These are phyloP conservation scores for Phortica variegata DNA, from an alignment of 1,140 invertebrate genomes.

Conservation along the genomic window DNA sequence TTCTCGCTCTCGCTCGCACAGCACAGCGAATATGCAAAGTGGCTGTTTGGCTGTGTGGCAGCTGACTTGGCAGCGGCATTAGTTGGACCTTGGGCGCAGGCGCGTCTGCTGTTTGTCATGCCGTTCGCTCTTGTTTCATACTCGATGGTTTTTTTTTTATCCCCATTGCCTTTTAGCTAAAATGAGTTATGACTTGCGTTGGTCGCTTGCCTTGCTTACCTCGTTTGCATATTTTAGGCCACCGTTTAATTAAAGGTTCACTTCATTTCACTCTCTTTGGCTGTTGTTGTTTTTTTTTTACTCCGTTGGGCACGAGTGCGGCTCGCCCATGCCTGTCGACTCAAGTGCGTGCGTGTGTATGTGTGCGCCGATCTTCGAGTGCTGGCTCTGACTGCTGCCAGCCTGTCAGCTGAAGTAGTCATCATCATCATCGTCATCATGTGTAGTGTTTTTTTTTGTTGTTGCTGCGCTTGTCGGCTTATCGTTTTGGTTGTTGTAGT, in stretches of 20 bases:
- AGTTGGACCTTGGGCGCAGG: background rate
- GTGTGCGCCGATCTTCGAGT: too few relatives aligned
- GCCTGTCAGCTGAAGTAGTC: too few relatives aligned
- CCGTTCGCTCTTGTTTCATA: background rate
- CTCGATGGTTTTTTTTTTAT: background rate
- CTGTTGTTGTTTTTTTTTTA: too few relatives aligned
- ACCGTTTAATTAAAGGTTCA: conserved; percentile 57
- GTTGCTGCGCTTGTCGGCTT: background rate
- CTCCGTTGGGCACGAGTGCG: conserved; percentile 48
- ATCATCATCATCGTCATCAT: too few relatives aligned
- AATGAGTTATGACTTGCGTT: conserved; percentile 55
- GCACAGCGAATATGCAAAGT: conserved; percentile 44
- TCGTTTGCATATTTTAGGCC: conserved; percentile 57
- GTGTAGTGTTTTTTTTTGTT: conserved; percentile 12
- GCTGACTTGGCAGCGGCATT: background rate
- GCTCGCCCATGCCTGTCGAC: conserved; percentile 18
- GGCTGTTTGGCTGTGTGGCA: conserved; percentile 7
- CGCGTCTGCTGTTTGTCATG: background rate
- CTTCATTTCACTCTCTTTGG: conserved; percentile 26
- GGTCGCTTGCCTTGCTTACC: conserved; percentile 19
- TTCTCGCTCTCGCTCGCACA: background rate
- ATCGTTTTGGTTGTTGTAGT: too few relatives aligned
- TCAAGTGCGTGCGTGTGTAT: too few relatives aligned
- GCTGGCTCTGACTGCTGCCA: too few relatives aligned
- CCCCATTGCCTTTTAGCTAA: conserved; percentile 18